Base-by-base conservation (phyloP, 2,888 invertebrate species). In the Horisme vitalbata region DNA sequence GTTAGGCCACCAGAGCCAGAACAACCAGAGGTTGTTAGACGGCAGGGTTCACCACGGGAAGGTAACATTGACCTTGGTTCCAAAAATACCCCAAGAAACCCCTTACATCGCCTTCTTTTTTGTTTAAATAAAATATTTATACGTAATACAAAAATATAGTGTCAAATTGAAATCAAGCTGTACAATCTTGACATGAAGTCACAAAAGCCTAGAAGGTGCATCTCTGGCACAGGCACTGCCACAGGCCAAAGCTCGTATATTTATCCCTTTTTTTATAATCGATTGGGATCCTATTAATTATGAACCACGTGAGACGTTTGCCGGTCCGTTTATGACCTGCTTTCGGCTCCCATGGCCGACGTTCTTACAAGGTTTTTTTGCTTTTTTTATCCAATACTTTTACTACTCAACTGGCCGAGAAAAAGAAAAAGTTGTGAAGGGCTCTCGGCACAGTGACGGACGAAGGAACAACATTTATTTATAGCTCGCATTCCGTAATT, bases 351-450 rank as follows among this genome's bases (percentile, higher is more conserved):
- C 79, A 80, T 64, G 71, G 68, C 65, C 63, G 63, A 63, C 64
- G 59, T 65, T 59, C 65, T 73, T 18, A 35, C 30, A 23, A 27
- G 10, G 3, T 23, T 15, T 33, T 79, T 54, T 54, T 50, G 44
- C 32, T 82, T 80, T 76, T 75, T 75, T 68, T n/a, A 73, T 73
- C 72, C 75, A 71, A 78, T 73, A 68, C 69, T 74, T 80, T 82
- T 82, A 84, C 82, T 76, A 75, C 80, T 67, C 69, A 68, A 53
- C 75, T 82, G 83, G 82, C 85, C 69, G 65, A 61, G 59, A 59
- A 70, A 67, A 72, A 59, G 63, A 35, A 63, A 56, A 63, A 71
- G 68, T 20, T n/a, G 28, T 33, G 36, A 45, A 52, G 46, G 65
- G 65, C 68, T 71, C 67, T 55, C 41, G 52, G 47, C 20, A 64